A percentile compares a stretch with the other conserved stretches of the same genome.
phyloP scores from a whole-genome alignment of 2,113 vertebrate species.

The Manacus vitellinus region DNA sequence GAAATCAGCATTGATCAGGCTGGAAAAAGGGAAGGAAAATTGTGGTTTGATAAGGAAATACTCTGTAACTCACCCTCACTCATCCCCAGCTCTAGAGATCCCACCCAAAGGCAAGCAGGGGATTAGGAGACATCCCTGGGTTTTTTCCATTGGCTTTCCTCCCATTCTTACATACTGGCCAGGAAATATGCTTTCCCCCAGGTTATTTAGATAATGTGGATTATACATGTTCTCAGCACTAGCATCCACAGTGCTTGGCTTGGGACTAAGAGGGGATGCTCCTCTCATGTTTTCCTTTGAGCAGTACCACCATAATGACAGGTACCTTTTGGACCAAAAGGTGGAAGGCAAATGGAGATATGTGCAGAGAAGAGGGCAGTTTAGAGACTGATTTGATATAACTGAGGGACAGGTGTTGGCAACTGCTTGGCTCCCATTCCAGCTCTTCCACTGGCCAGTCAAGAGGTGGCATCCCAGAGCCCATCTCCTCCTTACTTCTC shows the following conservation, averaged over 20 bases:
- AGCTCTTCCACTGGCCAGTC: not conserved
- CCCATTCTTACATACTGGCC: not conserved
- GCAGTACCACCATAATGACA: not conserved
- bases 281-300: not conserved
- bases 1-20: conserved; percentile 96
- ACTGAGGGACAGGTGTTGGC: not conserved
- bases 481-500: conserved; percentile 79
- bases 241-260: not conserved
- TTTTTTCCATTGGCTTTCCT: not conserved
- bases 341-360: not conserved
- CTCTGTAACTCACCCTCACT: not conserved
- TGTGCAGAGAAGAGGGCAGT: not conserved
- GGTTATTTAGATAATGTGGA: not conserved
- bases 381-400: not conserved
- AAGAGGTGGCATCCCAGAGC: not conserved
- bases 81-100: not conserved
- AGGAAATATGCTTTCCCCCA: not conserved
- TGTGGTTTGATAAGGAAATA: not conserved
- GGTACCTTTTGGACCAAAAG: not conserved
- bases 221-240: not conserved
- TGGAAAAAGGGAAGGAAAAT: conserved; percentile 45
- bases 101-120: not conserved
- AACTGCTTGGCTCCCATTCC: not conserved
- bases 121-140: not conserved
- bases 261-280: not conserved